These are phyloP conservation scores for Nasua narica DNA, from an alignment of 2,797 vertebrate genomes.

Conservation along the genomic window DNA sequence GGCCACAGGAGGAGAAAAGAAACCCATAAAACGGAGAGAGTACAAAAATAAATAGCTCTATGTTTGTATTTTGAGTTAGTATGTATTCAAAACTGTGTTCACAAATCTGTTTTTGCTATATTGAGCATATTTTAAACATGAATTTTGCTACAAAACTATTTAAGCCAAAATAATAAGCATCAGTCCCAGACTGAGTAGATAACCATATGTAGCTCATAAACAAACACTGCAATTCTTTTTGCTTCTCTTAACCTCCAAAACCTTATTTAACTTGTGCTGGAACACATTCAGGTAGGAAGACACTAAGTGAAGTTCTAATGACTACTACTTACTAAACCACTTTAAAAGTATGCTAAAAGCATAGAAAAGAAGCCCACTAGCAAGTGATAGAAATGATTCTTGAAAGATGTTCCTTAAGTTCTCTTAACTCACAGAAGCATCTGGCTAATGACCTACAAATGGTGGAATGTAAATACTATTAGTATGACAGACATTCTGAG, in stretches of 20 bases:
- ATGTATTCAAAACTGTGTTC: background rate
- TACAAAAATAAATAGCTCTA: background rate
- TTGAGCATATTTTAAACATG: background rate
- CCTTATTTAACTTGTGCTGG: background rate
- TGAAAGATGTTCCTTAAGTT: background rate
- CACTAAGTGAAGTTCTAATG: background rate
- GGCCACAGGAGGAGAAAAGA: background rate
- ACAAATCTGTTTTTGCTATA: background rate
- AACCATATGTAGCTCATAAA: background rate
- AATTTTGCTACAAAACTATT: conserved; percentile 19
- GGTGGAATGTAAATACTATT: background rate
- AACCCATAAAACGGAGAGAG: background rate
- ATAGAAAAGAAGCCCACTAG: background rate
- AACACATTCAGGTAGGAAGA: background rate
- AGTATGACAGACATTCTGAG: background rate
- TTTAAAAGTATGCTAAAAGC: background rate
- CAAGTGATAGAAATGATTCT: background rate
- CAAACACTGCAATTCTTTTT: background rate
- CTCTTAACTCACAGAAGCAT: background rate
- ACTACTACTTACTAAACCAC: background rate
- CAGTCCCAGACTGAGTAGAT: background rate
- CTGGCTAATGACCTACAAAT: background rate
- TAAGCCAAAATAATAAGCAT: conserved; percentile 4
- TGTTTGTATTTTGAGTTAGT: background rate
- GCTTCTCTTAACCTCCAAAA: background rate